These are phyloP conservation scores for Copsychus sechellarum DNA, from an alignment of 2,113 vertebrate species.

Conservation along the genomic window DNA sequence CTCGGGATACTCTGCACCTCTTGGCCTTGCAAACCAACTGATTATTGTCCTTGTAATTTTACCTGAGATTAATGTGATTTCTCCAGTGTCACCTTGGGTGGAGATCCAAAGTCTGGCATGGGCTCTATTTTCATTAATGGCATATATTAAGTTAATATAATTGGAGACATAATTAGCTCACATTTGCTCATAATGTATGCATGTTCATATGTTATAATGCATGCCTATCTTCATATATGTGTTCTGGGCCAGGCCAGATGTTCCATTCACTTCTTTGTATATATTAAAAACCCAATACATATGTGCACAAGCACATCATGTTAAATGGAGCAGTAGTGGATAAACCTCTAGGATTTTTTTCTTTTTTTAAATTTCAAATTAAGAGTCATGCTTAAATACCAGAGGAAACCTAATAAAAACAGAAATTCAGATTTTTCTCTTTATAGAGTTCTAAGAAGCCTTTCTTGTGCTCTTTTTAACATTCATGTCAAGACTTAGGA, in stretches of 20 bases:
- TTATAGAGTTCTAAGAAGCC: neutral
- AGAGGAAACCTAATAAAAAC: neutral
- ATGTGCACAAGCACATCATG: neutral
- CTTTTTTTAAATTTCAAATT: neutral
- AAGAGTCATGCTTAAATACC: neutral
- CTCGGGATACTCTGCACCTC: fast-evolving
- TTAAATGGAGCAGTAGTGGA: neutral
- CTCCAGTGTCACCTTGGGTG: neutral
- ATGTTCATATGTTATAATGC: neutral
- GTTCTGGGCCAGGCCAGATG: neutral
- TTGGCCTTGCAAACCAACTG: neutral
- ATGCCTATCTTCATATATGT: neutral
- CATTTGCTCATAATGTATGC: neutral
- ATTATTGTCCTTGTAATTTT: neutral
- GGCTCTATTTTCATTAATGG: neutral
- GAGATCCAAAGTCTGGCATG: neutral
- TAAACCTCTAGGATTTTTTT: neutral
- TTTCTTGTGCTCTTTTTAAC: neutral
- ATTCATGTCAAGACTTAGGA: neutral
- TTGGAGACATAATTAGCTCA: neutral
- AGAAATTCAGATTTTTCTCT: neutral
- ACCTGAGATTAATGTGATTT: neutral
- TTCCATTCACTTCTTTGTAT: neutral
- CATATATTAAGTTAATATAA: neutral
- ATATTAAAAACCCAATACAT: neutral